Evolutionary conservation across 2,797 vertebrate species (phyloP).

Genomic region (Acanthiza pusilla): DNA sequence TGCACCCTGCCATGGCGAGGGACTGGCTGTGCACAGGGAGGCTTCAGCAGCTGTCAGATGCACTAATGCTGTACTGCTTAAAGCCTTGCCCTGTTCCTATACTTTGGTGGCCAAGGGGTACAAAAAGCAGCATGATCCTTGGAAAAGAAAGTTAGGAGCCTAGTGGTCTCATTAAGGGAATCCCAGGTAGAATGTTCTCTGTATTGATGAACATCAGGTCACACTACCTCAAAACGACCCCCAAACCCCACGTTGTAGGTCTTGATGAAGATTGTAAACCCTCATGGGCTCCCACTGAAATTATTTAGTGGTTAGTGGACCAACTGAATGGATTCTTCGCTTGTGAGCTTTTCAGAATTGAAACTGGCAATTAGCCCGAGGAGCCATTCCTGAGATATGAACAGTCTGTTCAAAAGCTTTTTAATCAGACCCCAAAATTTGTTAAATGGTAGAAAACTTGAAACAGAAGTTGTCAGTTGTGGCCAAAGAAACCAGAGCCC

Average conservation of each 20-base stretch:
- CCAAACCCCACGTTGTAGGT: not conserved
- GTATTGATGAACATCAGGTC: not conserved
- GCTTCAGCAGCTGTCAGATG: not conserved
- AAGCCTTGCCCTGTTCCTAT: not conserved
- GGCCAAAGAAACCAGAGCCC: not conserved
- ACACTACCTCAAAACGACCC: not conserved
- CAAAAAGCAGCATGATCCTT: not conserved
- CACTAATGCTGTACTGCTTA: not conserved
- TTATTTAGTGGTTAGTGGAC: not conserved
- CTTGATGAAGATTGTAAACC: not conserved
- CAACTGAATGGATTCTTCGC: not conserved
- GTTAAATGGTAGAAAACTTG: not conserved
- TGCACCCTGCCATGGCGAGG: not conserved
- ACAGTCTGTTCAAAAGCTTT: not conserved
- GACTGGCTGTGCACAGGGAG: accelerated
- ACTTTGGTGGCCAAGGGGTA: not conserved
- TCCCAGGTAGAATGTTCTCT: not conserved
- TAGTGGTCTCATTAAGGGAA: not conserved
- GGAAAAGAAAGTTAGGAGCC: not conserved
- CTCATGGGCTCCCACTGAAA: not conserved
- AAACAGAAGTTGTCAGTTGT: not conserved
- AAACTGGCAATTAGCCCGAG: not conserved
- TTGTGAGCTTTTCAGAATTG: not conserved
- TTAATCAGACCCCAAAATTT: not conserved
- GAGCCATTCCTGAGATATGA: not conserved